Evolutionary conservation across 1,140 invertebrate species (phyloP), one percentile per base, ranked within the genome.

Genomic region (Bombus difficillimus): DNA sequence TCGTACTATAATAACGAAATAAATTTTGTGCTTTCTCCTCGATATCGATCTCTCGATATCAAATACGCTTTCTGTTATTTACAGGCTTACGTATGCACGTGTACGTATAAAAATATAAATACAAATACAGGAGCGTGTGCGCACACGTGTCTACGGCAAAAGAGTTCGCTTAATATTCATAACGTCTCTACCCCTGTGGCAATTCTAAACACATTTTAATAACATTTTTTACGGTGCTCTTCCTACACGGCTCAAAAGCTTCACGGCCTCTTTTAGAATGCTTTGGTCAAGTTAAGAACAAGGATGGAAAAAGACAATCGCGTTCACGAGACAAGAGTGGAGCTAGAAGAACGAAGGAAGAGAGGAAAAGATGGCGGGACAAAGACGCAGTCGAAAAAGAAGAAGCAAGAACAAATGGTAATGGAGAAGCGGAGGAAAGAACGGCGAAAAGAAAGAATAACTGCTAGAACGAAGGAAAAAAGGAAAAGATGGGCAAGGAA

Each of bases 121-220:
- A 22, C 2, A 53, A 22, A 8, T 53, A 53, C 18, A 8, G 18
- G 47, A 53, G 3, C 32, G 34, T 22, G 8, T 32, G 28, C 28
- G 69, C 9, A 18, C 53, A 41, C 15, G n/a, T 39, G 41, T 39
- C n/a, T 57, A 37, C 32, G 41, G 57, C n/a, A 41, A 43, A 15
- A 41, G 53, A 64, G n/a, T 37, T 80, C 78, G 75, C 86, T 92
- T 92, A 92, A 91, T 92, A 92, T 92, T 92, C 91, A 92, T 92
- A 88, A 92, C 86, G 88, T 91, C 82, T 90, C 86, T 69, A 59
- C 39, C 68, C 34, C 72, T 64, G 39, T 66, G 69, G 76, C 72
- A 85, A 85, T 75, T 87, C 64, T 86, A 91, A 92, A 90, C 83
- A 85, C 85, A 89, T 91, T 92, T 92, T 92, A 92, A 92, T 92